Percentiles rank a stretch among this genome's conserved stretches.
Evolutionary conservation across 1,140 invertebrate genomes (phyloP).

Genomic region (Apis laboriosa): DNA sequence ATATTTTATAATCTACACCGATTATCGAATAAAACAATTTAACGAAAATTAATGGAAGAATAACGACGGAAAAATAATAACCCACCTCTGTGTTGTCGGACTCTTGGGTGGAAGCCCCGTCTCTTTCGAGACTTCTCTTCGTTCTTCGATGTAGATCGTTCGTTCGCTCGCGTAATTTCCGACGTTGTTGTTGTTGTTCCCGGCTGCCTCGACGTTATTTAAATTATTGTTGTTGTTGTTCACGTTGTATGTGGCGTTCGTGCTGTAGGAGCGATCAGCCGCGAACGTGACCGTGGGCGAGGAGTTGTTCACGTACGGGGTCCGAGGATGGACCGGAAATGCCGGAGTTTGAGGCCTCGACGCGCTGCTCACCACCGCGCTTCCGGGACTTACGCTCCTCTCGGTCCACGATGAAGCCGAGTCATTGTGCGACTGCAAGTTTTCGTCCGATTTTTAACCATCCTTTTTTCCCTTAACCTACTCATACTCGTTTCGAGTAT

Average conservation of each 20-base stretch:
- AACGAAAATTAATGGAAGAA: neutral
- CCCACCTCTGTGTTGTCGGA: slow-evolving; percentile 87
- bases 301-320: slow-evolving; percentile 88
- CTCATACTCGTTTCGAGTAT: neutral
- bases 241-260: slow-evolving; percentile 71
- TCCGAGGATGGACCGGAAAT: slow-evolving; percentile 93
- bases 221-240: slow-evolving; percentile 70
- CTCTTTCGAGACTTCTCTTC: slow-evolving; percentile 81
- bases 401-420: slow-evolving; percentile 84
- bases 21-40: neutral
- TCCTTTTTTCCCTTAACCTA: neutral
- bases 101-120: slow-evolving; percentile 85
- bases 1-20: neutral
- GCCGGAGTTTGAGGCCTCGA: slow-evolving; percentile 91
- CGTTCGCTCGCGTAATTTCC: slow-evolving; percentile 69
- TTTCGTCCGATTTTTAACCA: slow-evolving; percentile 27
- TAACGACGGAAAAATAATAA: neutral
- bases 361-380: slow-evolving; percentile 77
- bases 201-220: slow-evolving; percentile 62
- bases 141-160: slow-evolving; percentile 78
- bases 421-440: slow-evolving; percentile 84
- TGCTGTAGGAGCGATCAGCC: slow-evolving; percentile 71
- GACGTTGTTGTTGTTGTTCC: slow-evolving; percentile 72
- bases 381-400: slow-evolving; percentile 82
- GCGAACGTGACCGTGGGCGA: slow-evolving; percentile 83